phyloP scores from a whole-genome alignment of 2,113 vertebrate genomes.

The Labeo rohita region DNA sequence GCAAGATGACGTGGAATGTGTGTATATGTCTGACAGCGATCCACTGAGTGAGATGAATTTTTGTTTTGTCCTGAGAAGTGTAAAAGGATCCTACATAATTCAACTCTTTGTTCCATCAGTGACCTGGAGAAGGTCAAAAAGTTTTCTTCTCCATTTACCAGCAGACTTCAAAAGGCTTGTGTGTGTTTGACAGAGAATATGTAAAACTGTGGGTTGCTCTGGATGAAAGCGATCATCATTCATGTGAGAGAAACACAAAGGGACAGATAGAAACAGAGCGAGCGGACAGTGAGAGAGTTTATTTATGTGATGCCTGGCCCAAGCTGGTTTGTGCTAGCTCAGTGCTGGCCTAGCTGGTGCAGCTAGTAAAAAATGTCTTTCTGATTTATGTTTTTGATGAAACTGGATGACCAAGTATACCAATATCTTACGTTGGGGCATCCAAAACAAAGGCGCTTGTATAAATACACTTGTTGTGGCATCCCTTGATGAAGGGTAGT shows the following conservation, averaged over 20 bases:
- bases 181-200: constrained; percentile 26
- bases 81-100: constrained; percentile 59
- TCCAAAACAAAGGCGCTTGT: not conserved
- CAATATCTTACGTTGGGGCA: not conserved
- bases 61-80: constrained; percentile 39
- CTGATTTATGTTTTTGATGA: not conserved
- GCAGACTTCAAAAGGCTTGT: constrained; percentile 36
- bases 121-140: constrained; percentile 58
- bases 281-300: not conserved
- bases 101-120: constrained; percentile 52
- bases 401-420: not conserved
- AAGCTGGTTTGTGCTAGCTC: constrained; percentile 8
- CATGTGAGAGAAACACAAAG: constrained; percentile 32
- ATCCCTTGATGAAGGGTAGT: not conserved
- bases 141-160: constrained; percentile 50
- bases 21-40: constrained; percentile 15
- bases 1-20: not conserved
- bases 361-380: not conserved
- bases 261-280: not conserved
- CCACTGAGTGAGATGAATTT: constrained; percentile 26
- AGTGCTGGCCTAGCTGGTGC: not conserved
- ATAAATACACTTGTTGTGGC: not conserved
- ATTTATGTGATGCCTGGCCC: constrained; percentile 18
- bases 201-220: constrained; percentile 8
- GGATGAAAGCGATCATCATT: constrained; percentile 26